Base-by-base conservation (phyloP, 92 coral and sea anemone genomes). In the Pocillopora meandrina region DNA sequence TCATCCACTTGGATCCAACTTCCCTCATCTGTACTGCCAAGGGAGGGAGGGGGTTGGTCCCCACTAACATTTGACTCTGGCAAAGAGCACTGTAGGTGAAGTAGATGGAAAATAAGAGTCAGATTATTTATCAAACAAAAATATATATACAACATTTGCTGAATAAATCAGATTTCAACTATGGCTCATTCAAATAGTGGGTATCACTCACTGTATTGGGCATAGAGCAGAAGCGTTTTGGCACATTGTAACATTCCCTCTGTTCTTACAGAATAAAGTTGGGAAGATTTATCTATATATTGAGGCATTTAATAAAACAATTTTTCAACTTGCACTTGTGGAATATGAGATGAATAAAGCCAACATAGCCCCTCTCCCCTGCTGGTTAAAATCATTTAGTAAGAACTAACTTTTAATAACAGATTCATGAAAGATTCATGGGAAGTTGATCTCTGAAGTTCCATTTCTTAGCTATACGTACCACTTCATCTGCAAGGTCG, bases 1-100 rank as follows among this genome's bases (percentile, higher is more conserved):
- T 90, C 95, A 60, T 96, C 96, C 0, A 96, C 93, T 69, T 92
- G 95, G 65, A 92, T 93, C 98, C 98, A 96, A 78, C 98, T 96
- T 17, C 89, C 87, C 77, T 93, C 97, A 60, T 93, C 97, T 68
- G 93, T 85, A 75, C 97, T 93, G 77, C 95, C 89, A 69, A 93
- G 89, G 47, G 98, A 96, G 81, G 86, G 71, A 19, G 98, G 92
- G 20, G 93, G 94, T 72, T 95, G 98, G 52, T 95, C 98, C 19
- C 94, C 92, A 78, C 94, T 94, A 55, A 88, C 89, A 71, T 71
- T 91, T 59, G 98, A 90, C 72, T 94, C 96, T 75, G 93, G 82
- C 74, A 88, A 74, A 23, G 98, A 91, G 73, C 92, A 87, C 98
- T 90, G 81, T 18, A 19, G 34, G 23, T 19, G 69, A 70, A 60